These are phyloP conservation scores for Drosophila flavopinicola DNA, from an alignment of 2,888 invertebrate species.

Conservation along the genomic window DNA sequence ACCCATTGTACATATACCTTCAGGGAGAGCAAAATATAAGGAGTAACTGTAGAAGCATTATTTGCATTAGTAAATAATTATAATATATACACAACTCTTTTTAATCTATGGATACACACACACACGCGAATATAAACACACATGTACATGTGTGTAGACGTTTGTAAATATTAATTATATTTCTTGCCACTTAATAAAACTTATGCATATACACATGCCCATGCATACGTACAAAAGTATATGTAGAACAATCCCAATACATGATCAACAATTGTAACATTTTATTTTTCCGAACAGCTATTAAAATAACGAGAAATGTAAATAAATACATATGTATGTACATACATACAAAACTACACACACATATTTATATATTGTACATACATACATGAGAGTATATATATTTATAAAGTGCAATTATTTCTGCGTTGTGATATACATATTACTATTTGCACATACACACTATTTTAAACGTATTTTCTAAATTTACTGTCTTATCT, in stretches of 20 bases:
- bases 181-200: too few species aligned
- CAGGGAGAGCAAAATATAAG: not conserved
- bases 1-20: slow-evolving; percentile 85
- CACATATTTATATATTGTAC: not conserved
- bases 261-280: not conserved
- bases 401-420: not conserved
- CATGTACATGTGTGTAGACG: too few species aligned
- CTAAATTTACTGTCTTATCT: not conserved
- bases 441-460: not conserved
- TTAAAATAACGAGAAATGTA: slow-evolving; percentile 8
- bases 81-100: too few species aligned
- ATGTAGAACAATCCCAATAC: too few species aligned
- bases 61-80: too few species aligned
- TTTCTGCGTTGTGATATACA: not conserved
- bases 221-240: too few species aligned
- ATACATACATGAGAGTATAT: not conserved
- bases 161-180: too few species aligned
- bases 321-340: slow-evolving; percentile 10
- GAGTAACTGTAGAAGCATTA: too few species aligned
- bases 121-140: not conserved
- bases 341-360: slow-evolving; percentile 2
- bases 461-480: not conserved
- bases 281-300: not conserved
- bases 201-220: too few species aligned
- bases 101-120: too few species aligned